Base-by-base conservation (phyloP, 2,888 invertebrate species). In the Epiblema foenella region DNA sequence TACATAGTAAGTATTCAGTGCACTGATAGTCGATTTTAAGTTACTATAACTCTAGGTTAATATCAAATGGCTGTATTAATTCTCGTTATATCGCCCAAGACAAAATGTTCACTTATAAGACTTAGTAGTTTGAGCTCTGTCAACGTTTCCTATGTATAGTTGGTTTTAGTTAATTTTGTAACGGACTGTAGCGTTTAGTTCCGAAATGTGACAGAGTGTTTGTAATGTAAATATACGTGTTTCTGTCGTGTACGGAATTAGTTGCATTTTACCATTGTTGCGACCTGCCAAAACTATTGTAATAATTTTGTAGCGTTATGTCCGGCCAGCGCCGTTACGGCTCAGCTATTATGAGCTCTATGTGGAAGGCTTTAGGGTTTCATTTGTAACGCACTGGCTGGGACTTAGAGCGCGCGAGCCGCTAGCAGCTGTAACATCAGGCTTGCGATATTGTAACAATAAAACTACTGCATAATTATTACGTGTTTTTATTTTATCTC, bases 231-330 rank as follows among this genome's bases (percentile, higher is more conserved):
- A 92, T 91, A 91, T 85, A 86, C 81, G 83, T 86, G 85, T 88
- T 86, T 87, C 88, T 88, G 87, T 88, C 85, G 81, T 85, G 81
- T 79, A 82, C 81, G 81, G 81, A 86, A 84, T 87, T 89, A 89
- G 89, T 88, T 90, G 92, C 92, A 92, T 91, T 91, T 92, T 91
- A 92, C 91, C 90, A 90, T 90, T 89, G 86, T 90, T 90, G 91
- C 91, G 86, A 89, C 90, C 92, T 92, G 93, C 93, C 93, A 93
- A 93, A 93, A 90, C 85, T 89, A 90, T 88, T 91, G 85, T 90
- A 88, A 89, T 89, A 83, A 87, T 87, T 88, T 89, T 90, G 85
- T 91, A 89, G 90, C 87, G 84, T 79, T 75, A 76, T 78, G 79
- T 77, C 67, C 74, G 79, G 79, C 80, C 83, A 81, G 80, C 37